These are phyloP conservation scores for Amblyopsis hoosieri DNA, from an alignment of 2,797 vertebrate species.

Conservation along the genomic window DNA sequence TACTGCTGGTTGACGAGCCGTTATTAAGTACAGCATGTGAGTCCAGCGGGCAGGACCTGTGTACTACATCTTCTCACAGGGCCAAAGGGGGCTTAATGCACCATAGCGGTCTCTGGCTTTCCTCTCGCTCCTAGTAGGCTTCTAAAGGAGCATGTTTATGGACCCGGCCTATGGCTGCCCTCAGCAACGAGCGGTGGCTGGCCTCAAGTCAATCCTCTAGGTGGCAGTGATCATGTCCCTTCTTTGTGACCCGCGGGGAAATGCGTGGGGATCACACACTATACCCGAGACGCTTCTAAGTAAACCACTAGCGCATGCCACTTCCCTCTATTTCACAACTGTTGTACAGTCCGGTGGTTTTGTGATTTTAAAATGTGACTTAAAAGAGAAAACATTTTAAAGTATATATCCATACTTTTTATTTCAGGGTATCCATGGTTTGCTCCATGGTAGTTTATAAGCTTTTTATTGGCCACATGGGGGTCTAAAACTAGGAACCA, in stretches of 20 bases:
- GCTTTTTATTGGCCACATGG: not conserved
- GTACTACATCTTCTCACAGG: conserved; percentile 42
- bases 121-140: conserved; percentile 54
- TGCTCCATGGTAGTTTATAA: not conserved
- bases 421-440: no score
- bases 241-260: conserved; percentile 28
- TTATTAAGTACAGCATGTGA: conserved; percentile 62
- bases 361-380: no score
- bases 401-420: no score
- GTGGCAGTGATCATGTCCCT: conserved; percentile 26
- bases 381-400: no score
- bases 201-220: conserved; percentile 26
- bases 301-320: not conserved
- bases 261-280: conserved; percentile 9
- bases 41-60: conserved; percentile 51
- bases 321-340: conserved; percentile 3
- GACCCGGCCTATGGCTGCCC: conserved; percentile 43
- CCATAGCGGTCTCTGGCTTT: conserved; percentile 70
- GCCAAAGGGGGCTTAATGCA: conserved; percentile 63
- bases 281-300: not conserved
- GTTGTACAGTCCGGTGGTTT: no score
- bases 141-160: conserved; percentile 64
- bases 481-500: not conserved
- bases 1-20: conserved; percentile 45
- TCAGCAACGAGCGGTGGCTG: conserved; percentile 20